phyloP scores from a whole-genome alignment of 2,113 vertebrate genomes.

The Rhipidura dahli region DNA sequence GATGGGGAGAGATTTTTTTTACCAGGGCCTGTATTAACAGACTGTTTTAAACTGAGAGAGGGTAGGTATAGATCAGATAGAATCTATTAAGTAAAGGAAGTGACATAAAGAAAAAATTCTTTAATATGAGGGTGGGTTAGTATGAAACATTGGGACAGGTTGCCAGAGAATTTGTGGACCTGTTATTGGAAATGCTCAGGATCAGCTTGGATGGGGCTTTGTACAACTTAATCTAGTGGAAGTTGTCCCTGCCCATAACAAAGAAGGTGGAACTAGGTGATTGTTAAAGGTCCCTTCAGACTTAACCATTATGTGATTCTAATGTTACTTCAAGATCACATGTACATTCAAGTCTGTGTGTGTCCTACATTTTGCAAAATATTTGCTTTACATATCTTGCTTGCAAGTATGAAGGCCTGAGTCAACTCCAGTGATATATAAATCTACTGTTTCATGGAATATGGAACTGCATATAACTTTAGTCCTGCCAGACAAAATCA shows the following conservation, averaged over 20 bases:
- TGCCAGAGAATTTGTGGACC: not conserved
- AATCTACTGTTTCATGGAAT: not conserved
- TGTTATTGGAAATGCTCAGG: not conserved
- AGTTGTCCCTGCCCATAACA: not conserved
- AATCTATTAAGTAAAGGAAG: not conserved
- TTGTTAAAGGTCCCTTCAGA: not conserved
- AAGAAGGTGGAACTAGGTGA: not conserved
- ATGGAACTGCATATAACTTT: not conserved
- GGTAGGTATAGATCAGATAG: not conserved
- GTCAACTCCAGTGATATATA: not conserved
- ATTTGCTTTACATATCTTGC: not conserved
- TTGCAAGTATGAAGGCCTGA: not conserved
- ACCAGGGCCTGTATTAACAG: not conserved
- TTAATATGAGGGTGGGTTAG: not conserved
- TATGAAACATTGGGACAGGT: not conserved
- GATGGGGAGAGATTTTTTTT: not conserved
- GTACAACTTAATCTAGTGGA: not conserved
- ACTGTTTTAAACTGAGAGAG: not conserved
- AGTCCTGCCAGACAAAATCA: not conserved
- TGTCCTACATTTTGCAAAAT: not conserved
- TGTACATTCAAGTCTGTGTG: not conserved
- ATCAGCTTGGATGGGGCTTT: not conserved
- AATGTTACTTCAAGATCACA: not conserved
- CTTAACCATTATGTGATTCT: not conserved
- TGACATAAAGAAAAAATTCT: not conserved